Evolutionary conservation across 2,797 vertebrate genomes (phyloP).

Genomic region (Sebastes iracundus): DNA sequence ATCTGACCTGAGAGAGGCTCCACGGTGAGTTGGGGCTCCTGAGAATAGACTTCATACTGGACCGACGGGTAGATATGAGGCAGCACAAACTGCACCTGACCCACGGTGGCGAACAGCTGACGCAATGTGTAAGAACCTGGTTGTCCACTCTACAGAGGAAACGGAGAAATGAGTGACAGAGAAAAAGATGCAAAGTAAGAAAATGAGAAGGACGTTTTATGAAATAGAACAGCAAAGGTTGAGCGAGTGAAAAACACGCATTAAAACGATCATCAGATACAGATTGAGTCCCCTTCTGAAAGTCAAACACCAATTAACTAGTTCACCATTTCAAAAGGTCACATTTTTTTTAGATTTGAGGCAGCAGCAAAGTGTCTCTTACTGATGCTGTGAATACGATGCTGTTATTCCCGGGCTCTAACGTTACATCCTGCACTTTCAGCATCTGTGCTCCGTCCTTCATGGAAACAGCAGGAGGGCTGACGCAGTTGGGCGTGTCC

Average conservation of each 20-base stretch:
- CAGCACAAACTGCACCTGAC: slow-evolving; percentile 90
- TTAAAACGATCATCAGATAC: not conserved
- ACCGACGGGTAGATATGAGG: slow-evolving; percentile 93
- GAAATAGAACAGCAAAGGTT: not conserved
- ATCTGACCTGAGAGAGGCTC: slow-evolving; percentile 90
- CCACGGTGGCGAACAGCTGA: slow-evolving; percentile 90
- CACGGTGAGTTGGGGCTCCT: slow-evolving; percentile 96
- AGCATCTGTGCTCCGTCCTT: slow-evolving; percentile 89
- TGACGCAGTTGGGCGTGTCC: slow-evolving; percentile 76
- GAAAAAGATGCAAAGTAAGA: not conserved
- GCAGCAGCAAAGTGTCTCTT: slow-evolving; percentile 28
- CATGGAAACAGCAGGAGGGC: slow-evolving; percentile 73
- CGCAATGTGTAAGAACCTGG: slow-evolving; percentile 93
- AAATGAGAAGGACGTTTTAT: not conserved
- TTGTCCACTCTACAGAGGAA: slow-evolving; percentile 84
- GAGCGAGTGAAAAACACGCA: not conserved
- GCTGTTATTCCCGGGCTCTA: slow-evolving; percentile 91
- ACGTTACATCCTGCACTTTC: slow-evolving; percentile 81
- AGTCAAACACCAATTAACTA: not conserved
- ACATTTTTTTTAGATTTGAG: not conserved
- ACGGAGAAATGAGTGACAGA: not conserved
- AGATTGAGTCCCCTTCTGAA: not conserved
- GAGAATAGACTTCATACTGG: slow-evolving; percentile 96
- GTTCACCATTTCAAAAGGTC: not conserved
- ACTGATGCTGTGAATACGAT: slow-evolving; percentile 90